Conservation (phyloP, 1,140 invertebrate genomes). For the Diachasmimorpha longicaudata region DNA sequence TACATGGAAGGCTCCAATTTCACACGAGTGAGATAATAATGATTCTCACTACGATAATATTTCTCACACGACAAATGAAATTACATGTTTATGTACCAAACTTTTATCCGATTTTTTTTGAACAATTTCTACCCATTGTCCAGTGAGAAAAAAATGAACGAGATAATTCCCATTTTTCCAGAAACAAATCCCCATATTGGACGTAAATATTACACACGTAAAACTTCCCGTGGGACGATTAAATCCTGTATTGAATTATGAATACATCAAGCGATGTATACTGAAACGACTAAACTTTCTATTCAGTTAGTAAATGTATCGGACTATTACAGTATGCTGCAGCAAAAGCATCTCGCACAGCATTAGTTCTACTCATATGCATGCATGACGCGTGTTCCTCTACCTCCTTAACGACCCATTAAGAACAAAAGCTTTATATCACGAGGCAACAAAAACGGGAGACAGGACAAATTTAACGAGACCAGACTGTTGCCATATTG, state of each 20-base stretch:
- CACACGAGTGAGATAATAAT: no score
- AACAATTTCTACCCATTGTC: no score
- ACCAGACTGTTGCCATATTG: background rate
- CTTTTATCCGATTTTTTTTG: no score
- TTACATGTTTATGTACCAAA: no score
- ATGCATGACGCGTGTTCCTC: background rate
- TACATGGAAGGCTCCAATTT: no score
- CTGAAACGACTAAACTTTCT: conserved; percentile 34
- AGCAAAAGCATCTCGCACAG: background rate
- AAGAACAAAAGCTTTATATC: conserved; percentile 29
- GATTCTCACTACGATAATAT: no score
- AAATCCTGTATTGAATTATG: conserved; percentile 48
- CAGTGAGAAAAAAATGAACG: no score
- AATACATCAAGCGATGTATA: conserved; percentile 6
- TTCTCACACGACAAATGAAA: no score
- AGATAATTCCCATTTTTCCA: no score
- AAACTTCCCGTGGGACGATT: conserved; percentile 28
- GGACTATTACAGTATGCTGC: background rate
- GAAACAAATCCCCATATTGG: no score
- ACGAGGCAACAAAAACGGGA: background rate
- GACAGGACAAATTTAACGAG: conserved; percentile 22
- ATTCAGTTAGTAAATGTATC: conserved; percentile 28
- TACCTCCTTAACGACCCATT: conserved; percentile 47
- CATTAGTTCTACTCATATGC: background rate
- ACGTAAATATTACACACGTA: background rate